A percentile compares a stretch with the other conserved stretches of the same genome.
phyloP scores from a whole-genome alignment of 2,888 invertebrate genomes.

The Trachelus iudaicus region DNA sequence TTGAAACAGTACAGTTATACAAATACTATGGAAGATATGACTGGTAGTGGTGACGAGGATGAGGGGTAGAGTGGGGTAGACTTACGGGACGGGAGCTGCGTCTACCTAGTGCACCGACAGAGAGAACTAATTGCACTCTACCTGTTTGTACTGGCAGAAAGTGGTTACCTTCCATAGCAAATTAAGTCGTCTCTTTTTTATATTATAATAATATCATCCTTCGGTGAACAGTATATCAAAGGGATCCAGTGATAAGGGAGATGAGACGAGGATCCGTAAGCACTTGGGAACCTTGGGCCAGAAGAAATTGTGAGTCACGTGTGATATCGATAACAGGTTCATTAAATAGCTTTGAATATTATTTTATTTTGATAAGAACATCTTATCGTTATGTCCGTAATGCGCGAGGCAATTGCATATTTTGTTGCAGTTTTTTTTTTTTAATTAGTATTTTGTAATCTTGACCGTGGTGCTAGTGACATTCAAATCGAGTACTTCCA shows the following conservation, averaged over 20 bases:
- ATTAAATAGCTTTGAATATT: background rate
- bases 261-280: conserved; percentile 59
- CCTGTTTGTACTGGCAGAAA: conserved; percentile 39
- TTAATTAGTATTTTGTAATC: background rate
- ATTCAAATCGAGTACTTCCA: background rate
- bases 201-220: background rate
- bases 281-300: conserved; percentile 55
- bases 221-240: background rate
- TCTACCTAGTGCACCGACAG: conserved; percentile 40
- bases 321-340: background rate
- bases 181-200: background rate
- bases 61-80: background rate
- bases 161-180: background rate
- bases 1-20: background rate
- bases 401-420: background rate
- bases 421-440: background rate
- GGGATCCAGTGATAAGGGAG: background rate
- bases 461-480: background rate
- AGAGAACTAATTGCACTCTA: conserved; percentile 55
- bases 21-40: background rate
- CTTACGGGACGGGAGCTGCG: conserved; percentile 32
- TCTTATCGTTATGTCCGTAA: no score
- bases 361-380: background rate
- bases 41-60: background rate
- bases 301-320: conserved; percentile 54